Evolutionary conservation across 2,888 invertebrate genomes (phyloP).

Genomic region (Amphipoea lucens): DNA sequence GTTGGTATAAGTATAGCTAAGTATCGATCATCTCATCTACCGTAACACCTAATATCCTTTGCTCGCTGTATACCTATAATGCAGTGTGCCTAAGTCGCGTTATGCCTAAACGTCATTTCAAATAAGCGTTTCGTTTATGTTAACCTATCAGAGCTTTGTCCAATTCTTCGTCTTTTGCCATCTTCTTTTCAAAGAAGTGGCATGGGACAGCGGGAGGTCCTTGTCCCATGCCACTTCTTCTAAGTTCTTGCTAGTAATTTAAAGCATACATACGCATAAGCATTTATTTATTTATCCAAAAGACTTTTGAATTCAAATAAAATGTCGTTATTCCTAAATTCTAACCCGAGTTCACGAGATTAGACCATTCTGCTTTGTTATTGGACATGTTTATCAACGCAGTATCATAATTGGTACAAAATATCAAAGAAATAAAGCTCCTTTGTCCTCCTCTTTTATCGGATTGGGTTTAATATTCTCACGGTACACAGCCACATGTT

Average conservation of each 20-base stretch:
- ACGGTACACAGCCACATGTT: slow-evolving; percentile 87
- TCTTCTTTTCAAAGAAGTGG: too few relatives aligned
- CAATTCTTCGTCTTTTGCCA: neutral
- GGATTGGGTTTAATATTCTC: slow-evolving; percentile 84
- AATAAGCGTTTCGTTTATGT: too few relatives aligned
- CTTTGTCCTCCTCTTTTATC: slow-evolving; percentile 79
- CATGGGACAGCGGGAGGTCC: too few relatives aligned
- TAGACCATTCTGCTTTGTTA: slow-evolving; percentile 25
- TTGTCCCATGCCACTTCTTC: neutral
- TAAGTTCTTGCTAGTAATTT: neutral
- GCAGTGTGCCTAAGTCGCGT: too few relatives aligned
- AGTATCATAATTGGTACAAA: slow-evolving; percentile 54
- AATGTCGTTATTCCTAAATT: neutral
- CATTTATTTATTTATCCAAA: neutral
- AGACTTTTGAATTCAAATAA: neutral
- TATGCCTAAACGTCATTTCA: too few relatives aligned
- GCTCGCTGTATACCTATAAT: too few relatives aligned
- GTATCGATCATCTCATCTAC: neutral
- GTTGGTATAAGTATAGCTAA: neutral
- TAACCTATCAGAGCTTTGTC: neutral
- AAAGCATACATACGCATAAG: neutral
- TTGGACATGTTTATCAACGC: slow-evolving; percentile 33
- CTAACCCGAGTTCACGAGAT: slow-evolving; percentile 11
- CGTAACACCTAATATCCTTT: too few relatives aligned
- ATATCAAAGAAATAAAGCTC: slow-evolving; percentile 69